phyloP scores from a whole-genome alignment of 2,113 vertebrate genomes.

The Tretioscincus oriximinensis region DNA sequence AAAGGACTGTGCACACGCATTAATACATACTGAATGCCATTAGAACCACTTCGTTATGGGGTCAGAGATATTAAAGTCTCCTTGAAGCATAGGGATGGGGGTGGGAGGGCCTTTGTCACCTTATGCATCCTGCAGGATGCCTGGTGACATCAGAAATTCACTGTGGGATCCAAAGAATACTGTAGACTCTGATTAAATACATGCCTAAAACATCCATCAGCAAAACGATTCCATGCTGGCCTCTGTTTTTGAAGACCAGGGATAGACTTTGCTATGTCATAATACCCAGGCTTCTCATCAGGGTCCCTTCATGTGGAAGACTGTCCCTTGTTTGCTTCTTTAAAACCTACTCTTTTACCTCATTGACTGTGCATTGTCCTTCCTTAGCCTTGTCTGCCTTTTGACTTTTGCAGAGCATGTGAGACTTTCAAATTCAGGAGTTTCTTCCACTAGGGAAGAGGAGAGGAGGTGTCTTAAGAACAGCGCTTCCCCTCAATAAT shows the following conservation, averaged over 20 bases:
- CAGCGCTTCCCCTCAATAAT: neutral
- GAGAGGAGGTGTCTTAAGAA: neutral
- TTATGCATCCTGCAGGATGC: neutral
- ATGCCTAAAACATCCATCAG: neutral
- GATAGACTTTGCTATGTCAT: neutral
- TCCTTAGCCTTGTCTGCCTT: neutral
- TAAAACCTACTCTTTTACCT: slow-evolving; percentile 8
- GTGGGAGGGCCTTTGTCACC: neutral
- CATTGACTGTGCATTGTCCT: slow-evolving; percentile 8
- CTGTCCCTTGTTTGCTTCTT: neutral
- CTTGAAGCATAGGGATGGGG: neutral
- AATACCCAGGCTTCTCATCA: no score
- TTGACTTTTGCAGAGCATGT: neutral
- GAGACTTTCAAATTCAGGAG: slow-evolving; percentile 3
- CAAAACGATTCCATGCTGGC: neutral
- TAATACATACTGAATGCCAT: neutral
- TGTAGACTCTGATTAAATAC: neutral
- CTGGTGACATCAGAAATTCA: neutral
- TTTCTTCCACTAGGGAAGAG: neutral
- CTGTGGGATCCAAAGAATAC: neutral
- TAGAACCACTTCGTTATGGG: neutral
- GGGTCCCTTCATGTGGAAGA: neutral
- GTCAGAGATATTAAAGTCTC: no score
- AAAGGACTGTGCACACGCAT: neutral
- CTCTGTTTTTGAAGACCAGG: neutral